Conservation (phyloP, 2,797 vertebrate species). For the Petrocephalus sullivani region DNA sequence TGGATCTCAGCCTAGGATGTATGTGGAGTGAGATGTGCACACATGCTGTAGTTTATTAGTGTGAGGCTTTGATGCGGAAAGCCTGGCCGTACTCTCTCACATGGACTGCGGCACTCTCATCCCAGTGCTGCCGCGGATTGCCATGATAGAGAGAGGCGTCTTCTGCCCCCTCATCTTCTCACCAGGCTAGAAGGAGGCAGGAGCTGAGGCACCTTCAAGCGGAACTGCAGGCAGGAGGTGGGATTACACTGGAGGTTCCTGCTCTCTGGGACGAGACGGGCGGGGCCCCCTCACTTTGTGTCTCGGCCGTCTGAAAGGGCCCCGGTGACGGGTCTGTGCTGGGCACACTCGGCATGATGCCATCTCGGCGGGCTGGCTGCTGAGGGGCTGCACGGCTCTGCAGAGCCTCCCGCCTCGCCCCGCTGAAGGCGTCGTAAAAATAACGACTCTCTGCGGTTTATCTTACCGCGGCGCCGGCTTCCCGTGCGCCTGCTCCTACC, state of each 20-base stretch:
- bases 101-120: background rate
- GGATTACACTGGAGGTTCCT: background rate
- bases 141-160: background rate
- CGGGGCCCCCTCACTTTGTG: background rate
- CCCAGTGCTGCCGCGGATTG: background rate
- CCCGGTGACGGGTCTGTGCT: background rate
- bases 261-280: background rate
- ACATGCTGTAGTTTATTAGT: background rate
- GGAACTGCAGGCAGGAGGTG: background rate
- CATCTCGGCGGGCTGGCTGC: background rate
- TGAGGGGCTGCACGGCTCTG: background rate
- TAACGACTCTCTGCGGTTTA: background rate
- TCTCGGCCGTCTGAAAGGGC: background rate
- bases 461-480: background rate
- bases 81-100: background rate
- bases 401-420: background rate
- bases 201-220: background rate
- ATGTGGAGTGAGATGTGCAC: background rate
- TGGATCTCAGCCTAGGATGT: background rate
- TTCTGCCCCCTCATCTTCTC: slow-evolving; percentile 3
- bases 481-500: background rate
- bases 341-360: background rate
- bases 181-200: background rate
- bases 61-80: background rate
- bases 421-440: background rate